Evolutionary conservation across 2,797 vertebrate genomes (phyloP).

Genomic region (Tenualosa ilisha): DNA sequence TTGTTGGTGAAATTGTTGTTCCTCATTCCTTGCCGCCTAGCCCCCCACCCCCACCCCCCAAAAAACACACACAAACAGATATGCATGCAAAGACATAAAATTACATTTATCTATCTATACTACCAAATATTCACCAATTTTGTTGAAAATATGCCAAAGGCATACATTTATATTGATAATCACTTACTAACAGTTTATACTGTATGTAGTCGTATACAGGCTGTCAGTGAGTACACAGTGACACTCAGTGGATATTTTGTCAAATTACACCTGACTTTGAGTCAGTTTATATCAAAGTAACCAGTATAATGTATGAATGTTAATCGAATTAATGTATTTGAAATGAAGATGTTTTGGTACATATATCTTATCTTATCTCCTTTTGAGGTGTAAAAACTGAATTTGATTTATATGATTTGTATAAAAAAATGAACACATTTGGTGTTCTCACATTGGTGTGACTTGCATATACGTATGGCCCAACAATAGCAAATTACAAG

Average conservation of each 20-base stretch:
- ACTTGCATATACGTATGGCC: too few species aligned
- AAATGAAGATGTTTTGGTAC: neutral
- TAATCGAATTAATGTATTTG: conserved; percentile 3
- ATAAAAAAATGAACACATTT: neutral
- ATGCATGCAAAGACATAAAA: neutral
- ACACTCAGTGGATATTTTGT: neutral
- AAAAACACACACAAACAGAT: neutral
- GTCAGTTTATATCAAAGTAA: neutral
- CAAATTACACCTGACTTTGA: neutral
- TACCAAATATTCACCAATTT: neutral
- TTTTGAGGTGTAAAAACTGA: conserved; percentile 15
- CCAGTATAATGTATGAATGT: neutral
- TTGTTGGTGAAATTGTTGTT: neutral
- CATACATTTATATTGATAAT: neutral
- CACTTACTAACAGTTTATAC: neutral
- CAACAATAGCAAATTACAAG: neutral
- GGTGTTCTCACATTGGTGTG: neutral
- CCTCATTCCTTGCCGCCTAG: too few species aligned
- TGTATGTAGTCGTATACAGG: neutral
- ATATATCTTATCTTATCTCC: neutral
- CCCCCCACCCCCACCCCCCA: too few species aligned
- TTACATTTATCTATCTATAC: neutral
- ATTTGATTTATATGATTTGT: conserved; percentile 1
- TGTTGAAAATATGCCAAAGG: neutral
- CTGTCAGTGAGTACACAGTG: neutral